Percentiles rank a stretch among this genome's conserved stretches.
Conservation (phyloP, 2,888 invertebrate species). For the Acleris holmiana region DNA sequence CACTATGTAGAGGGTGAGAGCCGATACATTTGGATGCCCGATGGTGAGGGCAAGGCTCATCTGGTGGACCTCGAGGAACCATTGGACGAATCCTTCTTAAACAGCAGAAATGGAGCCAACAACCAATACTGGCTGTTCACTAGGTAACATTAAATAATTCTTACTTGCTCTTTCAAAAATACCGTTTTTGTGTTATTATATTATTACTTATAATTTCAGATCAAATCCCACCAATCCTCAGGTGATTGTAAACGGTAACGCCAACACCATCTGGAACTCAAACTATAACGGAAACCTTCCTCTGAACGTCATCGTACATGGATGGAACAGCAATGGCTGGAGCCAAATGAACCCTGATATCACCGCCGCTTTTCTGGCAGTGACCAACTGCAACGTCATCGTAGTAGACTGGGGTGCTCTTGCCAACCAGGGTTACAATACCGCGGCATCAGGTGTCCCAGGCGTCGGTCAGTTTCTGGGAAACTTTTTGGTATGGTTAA, state of each 20-base stretch:
- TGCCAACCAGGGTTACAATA: slow-evolving; percentile 52
- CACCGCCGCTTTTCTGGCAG: slow-evolving; percentile 58
- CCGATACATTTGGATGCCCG: slow-evolving; percentile 66
- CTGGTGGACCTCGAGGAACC: slow-evolving; percentile 59
- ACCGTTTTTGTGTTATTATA: not conserved
- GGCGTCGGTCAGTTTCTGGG: slow-evolving; percentile 60
- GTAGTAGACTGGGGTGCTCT: slow-evolving; percentile 63
- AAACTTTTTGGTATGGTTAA: slow-evolving; percentile 63
- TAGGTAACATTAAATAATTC: slow-evolving; percentile 11
- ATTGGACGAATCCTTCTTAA: slow-evolving; percentile 43
- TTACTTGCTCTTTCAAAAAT: no score
- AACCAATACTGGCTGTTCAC: slow-evolving; percentile 57
- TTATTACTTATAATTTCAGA: slow-evolving; percentile 43
- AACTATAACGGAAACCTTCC: slow-evolving; percentile 54
- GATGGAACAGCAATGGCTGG: slow-evolving; percentile 65
- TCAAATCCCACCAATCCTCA: slow-evolving; percentile 57
- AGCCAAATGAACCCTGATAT: slow-evolving; percentile 53
- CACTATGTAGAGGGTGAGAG: slow-evolving; percentile 62
- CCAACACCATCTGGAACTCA: slow-evolving; percentile 55
- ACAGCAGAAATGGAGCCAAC: slow-evolving; percentile 54
- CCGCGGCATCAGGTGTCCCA: slow-evolving; percentile 55
- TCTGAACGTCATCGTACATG: slow-evolving; percentile 63
- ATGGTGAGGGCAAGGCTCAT: slow-evolving; percentile 56
- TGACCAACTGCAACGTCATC: slow-evolving; percentile 63
- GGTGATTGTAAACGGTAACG: slow-evolving; percentile 57